Base-by-base conservation (phyloP, 2,888 invertebrate species). In the Diogma glabrata region DNA sequence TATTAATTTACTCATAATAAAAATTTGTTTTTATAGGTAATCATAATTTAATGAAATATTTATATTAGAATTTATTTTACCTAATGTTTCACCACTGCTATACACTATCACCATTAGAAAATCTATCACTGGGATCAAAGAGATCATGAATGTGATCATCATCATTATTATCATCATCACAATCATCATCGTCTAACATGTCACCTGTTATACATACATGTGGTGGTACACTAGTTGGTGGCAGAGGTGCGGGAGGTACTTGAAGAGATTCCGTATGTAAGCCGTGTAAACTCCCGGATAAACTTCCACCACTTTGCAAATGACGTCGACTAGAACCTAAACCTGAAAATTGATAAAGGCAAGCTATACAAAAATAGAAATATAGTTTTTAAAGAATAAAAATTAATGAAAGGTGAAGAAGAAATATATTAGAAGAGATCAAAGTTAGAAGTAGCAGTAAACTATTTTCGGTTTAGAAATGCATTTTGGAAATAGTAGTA, bases 281-380 rank as follows among this genome's bases (percentile, higher is more conserved):
- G 54, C 69, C 69, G 53, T 70, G 70, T 49, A 70, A 57, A 54
- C 70, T 70, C 51, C 70, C 71, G n/a, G 71, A 69, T 53, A 70
- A 64, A 57, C 70, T 70, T 48, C 67, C 63, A 14, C 52, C 53
- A 47, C 67, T 64, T 59, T 70, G 70, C 54, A 70, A 58, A 64
- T 70, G 71, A 52, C 70, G 64, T 52, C 70, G 66, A 62, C 70
- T 70, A 52, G 70, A 70, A 61, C 67, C 68, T 52, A 70, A 63
- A 57, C 70, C 70, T 63, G 56, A 56, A 61, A 57, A n/a, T n/a
- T n/a, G n/a, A n/a, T n/a, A n/a, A n/a, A n/a, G n/a, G n/a, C n/a
- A n/a, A n/a, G n/a, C n/a, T n/a, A n/a, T n/a, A n/a, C n/a, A n/a
- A n/a, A n/a, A n/a, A n/a, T n/a, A n/a, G n/a, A n/a, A n/a, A n/a